Evolutionary conservation across 2,888 invertebrate genomes (phyloP), one percentile per base, ranked within the genome.

Genomic region (Muscina levida): DNA sequence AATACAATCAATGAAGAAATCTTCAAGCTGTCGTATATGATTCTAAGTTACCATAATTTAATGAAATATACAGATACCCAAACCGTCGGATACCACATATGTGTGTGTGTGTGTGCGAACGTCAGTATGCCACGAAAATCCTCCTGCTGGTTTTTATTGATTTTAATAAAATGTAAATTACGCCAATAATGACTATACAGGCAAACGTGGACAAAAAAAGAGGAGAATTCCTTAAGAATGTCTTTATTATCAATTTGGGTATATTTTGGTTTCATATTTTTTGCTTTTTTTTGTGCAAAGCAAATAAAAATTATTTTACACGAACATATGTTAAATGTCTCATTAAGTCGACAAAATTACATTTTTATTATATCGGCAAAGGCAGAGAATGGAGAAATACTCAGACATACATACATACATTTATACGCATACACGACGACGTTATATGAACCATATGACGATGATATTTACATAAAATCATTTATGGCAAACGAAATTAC

Each of bases 151-250:
- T 11, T 24, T 53, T 62, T 42, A 62, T 62, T 22, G 62, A 62
- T 62, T 39, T 62, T 62, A 62, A 62, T 62, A 62, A 62, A 62
- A 62, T 62, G 62, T 4, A 62, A 62, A 62, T 62, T 17, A 37
- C 42, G 11, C 37, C 19, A 37, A 62, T 22, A 37, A 5, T 39
- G 42, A n/a, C n/a, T n/a, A n/a, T n/a, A n/a, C 17, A 15, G 37
- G 31, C 8, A n/a, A n/a, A 15, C n/a, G 17, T 22, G 24, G 24
- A 56, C 8, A n/a, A 56, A 56, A n/a, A 19, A 17, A 19, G 17
- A 17, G n/a, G 22, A 37, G 39, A 59, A 59, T 39, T 59, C 59
- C 37, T 31, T 39, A 37, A 59, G 59, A 59, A 59, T 59, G 15
- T 39, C 39, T 39, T 59, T 59, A 59, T 59, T 59, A 59, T 19